Evolutionary conservation across 2,888 invertebrate genomes (phyloP).

Genomic region (Epinotia bilunana): DNA sequence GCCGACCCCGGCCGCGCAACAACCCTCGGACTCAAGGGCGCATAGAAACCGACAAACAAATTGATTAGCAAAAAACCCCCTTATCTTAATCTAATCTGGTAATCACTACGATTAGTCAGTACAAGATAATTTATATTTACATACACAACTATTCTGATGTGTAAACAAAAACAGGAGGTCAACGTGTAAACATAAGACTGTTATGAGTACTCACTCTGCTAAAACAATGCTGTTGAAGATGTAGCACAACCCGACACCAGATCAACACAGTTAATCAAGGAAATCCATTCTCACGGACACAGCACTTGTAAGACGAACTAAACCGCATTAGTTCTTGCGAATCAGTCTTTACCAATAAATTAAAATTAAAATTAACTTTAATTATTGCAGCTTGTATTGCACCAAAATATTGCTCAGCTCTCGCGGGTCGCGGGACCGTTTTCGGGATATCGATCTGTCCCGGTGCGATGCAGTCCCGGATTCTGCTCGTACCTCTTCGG

Average conservation of each 20-base stretch:
- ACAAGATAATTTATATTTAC: slow-evolving; percentile 49
- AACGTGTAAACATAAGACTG: slow-evolving; percentile 60
- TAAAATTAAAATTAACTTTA: slow-evolving; percentile 46
- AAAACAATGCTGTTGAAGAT: slow-evolving; percentile 61
- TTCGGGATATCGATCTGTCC: slow-evolving; percentile 73
- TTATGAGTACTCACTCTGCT: slow-evolving; percentile 61
- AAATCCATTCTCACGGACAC: slow-evolving; percentile 76
- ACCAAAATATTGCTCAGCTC: slow-evolving; percentile 69
- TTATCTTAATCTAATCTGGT: slow-evolving; percentile 30
- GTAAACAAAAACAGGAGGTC: slow-evolving; percentile 53
- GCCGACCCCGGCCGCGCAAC: slow-evolving; percentile 57
- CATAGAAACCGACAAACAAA: slow-evolving; percentile 55
- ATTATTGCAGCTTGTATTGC: slow-evolving; percentile 74
- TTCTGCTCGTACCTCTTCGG: slow-evolving; percentile 48
- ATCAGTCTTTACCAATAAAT: slow-evolving; percentile 50
- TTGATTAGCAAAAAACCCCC: slow-evolving; percentile 51
- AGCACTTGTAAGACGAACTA: slow-evolving; percentile 64
- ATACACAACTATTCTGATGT: slow-evolving; percentile 7
- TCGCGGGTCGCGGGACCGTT: slow-evolving; percentile 64
- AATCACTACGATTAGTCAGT: slow-evolving; percentile 44
- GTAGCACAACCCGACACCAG: slow-evolving; percentile 61
- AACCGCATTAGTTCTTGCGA: slow-evolving; percentile 37
- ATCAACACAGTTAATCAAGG: slow-evolving; percentile 61
- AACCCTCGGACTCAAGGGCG: slow-evolving; percentile 41
- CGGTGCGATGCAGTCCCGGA: slow-evolving; percentile 56